Evolutionary conservation across 2,888 invertebrate species (phyloP).

Genomic region (Cecidostiba fungosa): DNA sequence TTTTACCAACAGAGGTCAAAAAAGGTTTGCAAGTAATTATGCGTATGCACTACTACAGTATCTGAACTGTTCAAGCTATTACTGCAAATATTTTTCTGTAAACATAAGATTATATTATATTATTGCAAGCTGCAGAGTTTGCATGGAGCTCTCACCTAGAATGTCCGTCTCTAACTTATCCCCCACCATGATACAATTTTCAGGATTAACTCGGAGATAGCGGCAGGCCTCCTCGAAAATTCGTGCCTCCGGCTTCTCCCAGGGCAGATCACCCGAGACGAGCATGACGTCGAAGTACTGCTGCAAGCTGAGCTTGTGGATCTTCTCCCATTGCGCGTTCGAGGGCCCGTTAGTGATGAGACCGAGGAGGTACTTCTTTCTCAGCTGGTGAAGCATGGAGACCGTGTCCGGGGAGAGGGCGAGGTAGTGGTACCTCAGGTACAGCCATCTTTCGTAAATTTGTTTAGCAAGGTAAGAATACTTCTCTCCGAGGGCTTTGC

Average conservation of each 20-base stretch:
- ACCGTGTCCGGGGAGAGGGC: slow-evolving; percentile 86
- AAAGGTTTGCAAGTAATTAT: slow-evolving; percentile 55
- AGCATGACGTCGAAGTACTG: slow-evolving; percentile 90
- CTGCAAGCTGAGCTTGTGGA: slow-evolving; percentile 86
- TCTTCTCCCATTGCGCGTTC: slow-evolving; percentile 94
- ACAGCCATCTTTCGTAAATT: slow-evolving; percentile 90
- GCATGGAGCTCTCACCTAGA: slow-evolving; percentile 77
- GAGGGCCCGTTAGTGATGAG: slow-evolving; percentile 94
- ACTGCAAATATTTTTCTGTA: slow-evolving; percentile 63
- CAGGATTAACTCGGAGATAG: slow-evolving; percentile 87
- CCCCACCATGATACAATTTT: slow-evolving; percentile 92
- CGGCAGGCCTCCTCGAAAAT: slow-evolving; percentile 92
- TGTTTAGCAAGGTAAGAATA: slow-evolving; percentile 87
- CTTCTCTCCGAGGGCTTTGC: slow-evolving; percentile 87
- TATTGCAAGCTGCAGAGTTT: slow-evolving; percentile 27
- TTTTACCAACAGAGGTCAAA: slow-evolving; percentile 59
- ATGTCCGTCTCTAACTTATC: slow-evolving; percentile 95
- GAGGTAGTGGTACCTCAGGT: slow-evolving; percentile 89
- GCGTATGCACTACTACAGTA: slow-evolving; percentile 42
- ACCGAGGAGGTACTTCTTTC: slow-evolving; percentile 88
- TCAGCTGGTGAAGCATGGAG: slow-evolving; percentile 86
- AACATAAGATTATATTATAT: slow-evolving; percentile 59
- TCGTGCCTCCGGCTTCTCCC: slow-evolving; percentile 92
- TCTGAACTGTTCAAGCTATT: slow-evolving; percentile 43
- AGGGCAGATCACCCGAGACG: slow-evolving; percentile 91